Evolutionary conservation across 2,797 vertebrate genomes (phyloP).

Genomic region (Sebastolobus alascanus): DNA sequence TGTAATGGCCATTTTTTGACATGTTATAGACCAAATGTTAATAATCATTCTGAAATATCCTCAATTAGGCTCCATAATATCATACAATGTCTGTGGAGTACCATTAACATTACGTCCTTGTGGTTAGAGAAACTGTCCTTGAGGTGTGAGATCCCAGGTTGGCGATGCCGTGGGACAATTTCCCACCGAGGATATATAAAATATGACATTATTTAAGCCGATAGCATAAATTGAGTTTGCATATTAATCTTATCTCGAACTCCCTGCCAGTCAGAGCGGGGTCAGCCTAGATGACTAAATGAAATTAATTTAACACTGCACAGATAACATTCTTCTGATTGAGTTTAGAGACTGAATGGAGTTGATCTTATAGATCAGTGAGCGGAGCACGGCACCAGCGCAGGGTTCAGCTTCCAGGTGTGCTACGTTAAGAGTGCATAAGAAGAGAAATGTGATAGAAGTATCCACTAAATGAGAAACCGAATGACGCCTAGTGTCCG

Average conservation of each 20-base stretch:
- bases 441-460: conserved; percentile 20
- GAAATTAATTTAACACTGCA: conserved; percentile 23
- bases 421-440: not conserved
- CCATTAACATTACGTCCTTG: not conserved
- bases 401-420: not conserved
- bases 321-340: conserved; percentile 41
- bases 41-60: not conserved
- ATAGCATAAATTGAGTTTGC: conserved; percentile 22
- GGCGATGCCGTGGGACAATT: not conserved
- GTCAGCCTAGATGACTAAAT: conserved; percentile 33
- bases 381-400: not conserved
- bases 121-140: not conserved
- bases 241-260: conserved; percentile 31
- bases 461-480: not conserved
- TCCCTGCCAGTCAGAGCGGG: conserved; percentile 9
- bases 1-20: not conserved
- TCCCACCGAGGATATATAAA: conserved; percentile 26
- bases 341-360: conserved; percentile 24
- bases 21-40: not conserved
- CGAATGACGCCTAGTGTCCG: conserved; percentile 4
- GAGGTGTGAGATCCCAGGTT: not conserved
- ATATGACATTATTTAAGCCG: conserved; percentile 21
- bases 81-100: not conserved
- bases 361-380: conserved; percentile 5
- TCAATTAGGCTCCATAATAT: not conserved